Conservation (phyloP, 2,888 invertebrate species). For the Perizoma affinitatum region DNA sequence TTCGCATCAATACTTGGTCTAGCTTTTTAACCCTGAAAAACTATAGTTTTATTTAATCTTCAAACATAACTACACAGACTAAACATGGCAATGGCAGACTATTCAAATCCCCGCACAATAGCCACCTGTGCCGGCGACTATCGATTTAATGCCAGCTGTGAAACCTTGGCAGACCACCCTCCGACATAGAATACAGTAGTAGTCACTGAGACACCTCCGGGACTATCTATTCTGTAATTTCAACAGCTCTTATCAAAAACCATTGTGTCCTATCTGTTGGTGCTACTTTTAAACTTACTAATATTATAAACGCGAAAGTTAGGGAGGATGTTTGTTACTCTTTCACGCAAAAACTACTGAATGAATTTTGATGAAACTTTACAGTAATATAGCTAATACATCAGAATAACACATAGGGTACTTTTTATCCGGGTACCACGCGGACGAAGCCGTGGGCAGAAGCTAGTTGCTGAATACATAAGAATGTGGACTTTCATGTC, state of each 20-base stretch:
- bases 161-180: slow-evolving; percentile 28
- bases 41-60: not conserved
- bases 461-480: not conserved
- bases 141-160: slow-evolving; percentile 27
- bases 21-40: too few relatives aligned
- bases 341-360: too few relatives aligned
- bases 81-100: not conserved
- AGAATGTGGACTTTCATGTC: not conserved
- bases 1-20: too few relatives aligned
- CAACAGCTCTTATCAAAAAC: not conserved
- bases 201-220: slow-evolving; percentile 11
- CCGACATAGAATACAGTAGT: slow-evolving; percentile 10
- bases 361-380: too few relatives aligned
- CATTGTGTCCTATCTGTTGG: too few relatives aligned
- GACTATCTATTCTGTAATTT: not conserved
- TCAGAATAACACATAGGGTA: too few relatives aligned
- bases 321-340: too few relatives aligned
- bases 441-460: too few relatives aligned
- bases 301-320: too few relatives aligned
- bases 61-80: not conserved
- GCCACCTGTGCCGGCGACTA: slow-evolving; percentile 24
- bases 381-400: too few relatives aligned
- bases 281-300: too few relatives aligned
- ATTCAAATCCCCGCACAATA: slow-evolving; percentile 20
- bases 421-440: too few relatives aligned